These are phyloP conservation scores for Panagrolaimus sp. DNA, from an alignment of 1,140 invertebrate species.

Conservation along the genomic window DNA sequence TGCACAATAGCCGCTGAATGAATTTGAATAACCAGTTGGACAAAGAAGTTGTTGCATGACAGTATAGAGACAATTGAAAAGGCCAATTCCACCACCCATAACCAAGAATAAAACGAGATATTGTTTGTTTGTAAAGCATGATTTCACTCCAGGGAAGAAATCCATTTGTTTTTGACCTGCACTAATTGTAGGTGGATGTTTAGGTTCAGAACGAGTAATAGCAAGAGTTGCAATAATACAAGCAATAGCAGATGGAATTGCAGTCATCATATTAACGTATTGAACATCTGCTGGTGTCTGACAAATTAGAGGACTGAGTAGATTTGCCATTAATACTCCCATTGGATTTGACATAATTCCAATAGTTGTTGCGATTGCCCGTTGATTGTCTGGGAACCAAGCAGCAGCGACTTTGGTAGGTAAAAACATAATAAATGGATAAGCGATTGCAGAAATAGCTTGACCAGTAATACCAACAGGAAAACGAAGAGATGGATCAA, in stretches of 20 bases:
- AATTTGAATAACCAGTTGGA: constrained; percentile 53
- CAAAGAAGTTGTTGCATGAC: constrained; percentile 57
- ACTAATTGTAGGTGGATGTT: constrained; percentile 51
- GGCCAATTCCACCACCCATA: constrained; percentile 58
- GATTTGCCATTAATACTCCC: constrained; percentile 54
- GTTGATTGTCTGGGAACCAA: constrained; percentile 58
- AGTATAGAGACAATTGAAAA: constrained; percentile 59
- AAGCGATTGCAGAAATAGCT: constrained; percentile 55
- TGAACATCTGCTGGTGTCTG: constrained; percentile 39
- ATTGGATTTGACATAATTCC: constrained; percentile 58
- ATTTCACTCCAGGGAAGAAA: constrained; percentile 49
- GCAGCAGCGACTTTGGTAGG: constrained; percentile 58
- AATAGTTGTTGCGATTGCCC: constrained; percentile 56
- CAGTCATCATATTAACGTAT: constrained; percentile 49
- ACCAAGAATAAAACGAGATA: constrained; percentile 54
- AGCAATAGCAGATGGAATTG: constrained; percentile 47
- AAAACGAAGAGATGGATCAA: constrained; percentile 36
- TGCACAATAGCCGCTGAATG: constrained; percentile 47
- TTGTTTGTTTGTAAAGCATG: constrained; percentile 49
- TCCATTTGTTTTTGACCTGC: constrained; percentile 51
- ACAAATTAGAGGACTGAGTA: constrained; percentile 50
- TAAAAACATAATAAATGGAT: constrained; percentile 59
- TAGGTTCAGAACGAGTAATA: constrained; percentile 56
- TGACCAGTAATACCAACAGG: constrained; percentile 56
- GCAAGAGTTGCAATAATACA: constrained; percentile 46